Evolutionary conservation across 2,797 vertebrate genomes (phyloP).

Genomic region (Phrynocephalus vlangalii): DNA sequence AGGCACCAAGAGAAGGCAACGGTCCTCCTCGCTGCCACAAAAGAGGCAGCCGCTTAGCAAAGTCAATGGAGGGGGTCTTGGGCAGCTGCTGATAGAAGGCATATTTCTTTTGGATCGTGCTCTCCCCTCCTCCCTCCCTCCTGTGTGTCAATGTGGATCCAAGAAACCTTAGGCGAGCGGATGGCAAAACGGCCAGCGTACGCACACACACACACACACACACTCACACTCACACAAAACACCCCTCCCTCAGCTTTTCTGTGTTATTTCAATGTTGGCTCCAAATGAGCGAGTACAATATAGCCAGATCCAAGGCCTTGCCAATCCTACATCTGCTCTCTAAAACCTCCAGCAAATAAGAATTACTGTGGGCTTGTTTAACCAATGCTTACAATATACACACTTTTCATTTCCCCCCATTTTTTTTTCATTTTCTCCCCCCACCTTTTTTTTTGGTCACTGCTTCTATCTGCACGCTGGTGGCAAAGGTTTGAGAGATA

Average conservation of each 20-base stretch:
- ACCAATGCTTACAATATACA: conserved; percentile 85
- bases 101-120: conserved; percentile 80
- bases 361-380: conserved; percentile 84
- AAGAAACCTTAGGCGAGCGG: conserved; percentile 75
- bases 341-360: conserved; percentile 89
- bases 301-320: conserved; percentile 81
- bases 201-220: conserved; percentile 40
- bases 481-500: conserved; percentile 83
- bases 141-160: conserved; percentile 75
- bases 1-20: conserved; percentile 75
- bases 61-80: conserved; percentile 69
- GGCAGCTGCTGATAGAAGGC: conserved; percentile 78
- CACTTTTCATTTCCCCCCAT: conserved; percentile 74
- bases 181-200: conserved; percentile 59
- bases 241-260: conserved; percentile 69
- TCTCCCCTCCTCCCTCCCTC: conserved; percentile 37
- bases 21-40: conserved; percentile 74
- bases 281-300: conserved; percentile 76
- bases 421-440: conserved; percentile 24
- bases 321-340: conserved; percentile 88
- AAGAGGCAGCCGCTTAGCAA: conserved; percentile 74
- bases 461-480: conserved; percentile 72
- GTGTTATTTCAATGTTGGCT: conserved; percentile 80
- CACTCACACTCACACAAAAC: conserved; percentile 57
- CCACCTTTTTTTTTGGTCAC: conserved; percentile 34